These are phyloP conservation scores for Amazona guildingii DNA, from an alignment of 2,113 vertebrate genomes.

Conservation along the genomic window DNA sequence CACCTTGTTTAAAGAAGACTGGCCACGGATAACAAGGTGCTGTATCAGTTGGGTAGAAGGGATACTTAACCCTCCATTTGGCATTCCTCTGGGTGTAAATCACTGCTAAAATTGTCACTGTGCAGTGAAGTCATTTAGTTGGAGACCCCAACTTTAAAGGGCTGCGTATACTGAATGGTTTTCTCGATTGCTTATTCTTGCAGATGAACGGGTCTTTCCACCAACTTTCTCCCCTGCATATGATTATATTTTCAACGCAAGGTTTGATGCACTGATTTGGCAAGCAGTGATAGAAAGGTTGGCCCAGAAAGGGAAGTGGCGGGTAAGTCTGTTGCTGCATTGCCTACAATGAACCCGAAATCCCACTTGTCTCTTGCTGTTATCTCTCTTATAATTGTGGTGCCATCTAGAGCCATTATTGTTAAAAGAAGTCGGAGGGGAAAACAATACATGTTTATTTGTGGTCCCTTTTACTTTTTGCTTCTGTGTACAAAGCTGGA, in stretches of 20 bases:
- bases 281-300: constrained; percentile 75
- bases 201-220: constrained; percentile 56
- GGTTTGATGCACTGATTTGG: constrained; percentile 66
- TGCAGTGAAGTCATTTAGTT: neutral
- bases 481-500: neutral
- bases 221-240: constrained; percentile 33
- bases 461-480: neutral
- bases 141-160: neutral
- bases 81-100: neutral
- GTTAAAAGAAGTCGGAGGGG: neutral
- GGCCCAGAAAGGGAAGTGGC: constrained; percentile 73
- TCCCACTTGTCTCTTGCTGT: neutral
- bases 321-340: constrained; percentile 62
- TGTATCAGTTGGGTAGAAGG: neutral
- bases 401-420: neutral
- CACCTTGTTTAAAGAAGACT: neutral
- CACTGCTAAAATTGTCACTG: neutral
- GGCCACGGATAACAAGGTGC: neutral
- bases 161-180: neutral
- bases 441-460: neutral
- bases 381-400: neutral
- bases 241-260: constrained; percentile 44
- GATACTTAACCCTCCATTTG: neutral
- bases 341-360: neutral
- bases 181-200: neutral